Evolutionary conservation across 2,797 vertebrate species (phyloP).

Genomic region (Anguilla pacifica): DNA sequence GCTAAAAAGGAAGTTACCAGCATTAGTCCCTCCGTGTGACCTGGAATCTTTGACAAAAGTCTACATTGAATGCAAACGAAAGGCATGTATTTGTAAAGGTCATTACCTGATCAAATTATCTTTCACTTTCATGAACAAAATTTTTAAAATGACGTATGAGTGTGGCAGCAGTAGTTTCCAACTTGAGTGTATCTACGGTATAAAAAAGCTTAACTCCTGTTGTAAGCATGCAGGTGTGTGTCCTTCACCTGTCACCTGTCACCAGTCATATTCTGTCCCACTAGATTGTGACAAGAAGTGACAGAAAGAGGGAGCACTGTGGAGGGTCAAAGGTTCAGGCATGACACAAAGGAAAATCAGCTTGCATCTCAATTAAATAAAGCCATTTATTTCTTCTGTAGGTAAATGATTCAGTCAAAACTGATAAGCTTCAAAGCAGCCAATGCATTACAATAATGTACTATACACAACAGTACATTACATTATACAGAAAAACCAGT

Average conservation of each 20-base stretch:
- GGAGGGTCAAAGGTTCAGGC: slow-evolving; percentile 19
- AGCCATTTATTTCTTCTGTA: slow-evolving; percentile 51
- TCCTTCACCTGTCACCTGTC: slow-evolving; percentile 25
- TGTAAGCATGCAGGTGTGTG: slow-evolving; percentile 15
- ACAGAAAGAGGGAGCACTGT: slow-evolving; percentile 1
- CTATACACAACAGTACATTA: slow-evolving; percentile 48
- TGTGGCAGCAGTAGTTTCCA: slow-evolving; percentile 1
- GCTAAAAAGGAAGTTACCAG: neutral
- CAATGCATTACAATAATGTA: slow-evolving; percentile 51
- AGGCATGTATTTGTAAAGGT: neutral
- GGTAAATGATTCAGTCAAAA: slow-evolving; percentile 50
- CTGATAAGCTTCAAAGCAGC: slow-evolving; percentile 52
- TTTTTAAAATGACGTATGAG: neutral
- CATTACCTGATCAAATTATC: slow-evolving; percentile 5
- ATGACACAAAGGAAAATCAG: slow-evolving; percentile 43
- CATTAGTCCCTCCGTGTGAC: neutral
- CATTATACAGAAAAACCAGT: slow-evolving; percentile 56
- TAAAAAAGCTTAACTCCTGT: slow-evolving; percentile 14
- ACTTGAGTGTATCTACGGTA: slow-evolving; percentile 28
- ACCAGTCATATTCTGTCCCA: neutral
- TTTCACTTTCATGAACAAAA: neutral
- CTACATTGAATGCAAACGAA: neutral
- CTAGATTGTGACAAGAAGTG: slow-evolving; percentile 16
- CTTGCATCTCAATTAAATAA: slow-evolving; percentile 28
- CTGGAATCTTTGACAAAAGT: neutral